These are phyloP conservation scores for Lophotis ruficrista DNA, from an alignment of 2,113 vertebrate species.

Conservation along the genomic window DNA sequence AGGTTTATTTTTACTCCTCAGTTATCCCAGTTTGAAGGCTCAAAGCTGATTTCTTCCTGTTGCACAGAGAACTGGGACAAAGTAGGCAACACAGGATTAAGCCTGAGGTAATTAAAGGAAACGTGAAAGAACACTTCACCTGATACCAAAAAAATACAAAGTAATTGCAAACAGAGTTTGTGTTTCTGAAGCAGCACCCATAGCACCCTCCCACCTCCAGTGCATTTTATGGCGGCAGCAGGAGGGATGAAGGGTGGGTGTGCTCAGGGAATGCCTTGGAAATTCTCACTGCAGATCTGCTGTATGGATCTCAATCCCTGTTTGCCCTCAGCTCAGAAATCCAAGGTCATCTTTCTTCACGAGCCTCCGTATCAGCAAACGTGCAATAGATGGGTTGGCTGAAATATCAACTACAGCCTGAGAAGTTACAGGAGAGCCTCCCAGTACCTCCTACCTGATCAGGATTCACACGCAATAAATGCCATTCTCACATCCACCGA, in stretches of 20 bases:
- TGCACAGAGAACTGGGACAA: neutral
- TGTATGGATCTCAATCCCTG: neutral
- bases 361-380: neutral
- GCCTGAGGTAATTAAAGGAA: neutral
- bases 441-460: neutral
- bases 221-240: neutral
- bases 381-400: neutral
- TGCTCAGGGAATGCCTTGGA: neutral
- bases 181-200: neutral
- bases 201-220: neutral
- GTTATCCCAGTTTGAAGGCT: neutral
- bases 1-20: neutral
- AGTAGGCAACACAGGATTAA: neutral
- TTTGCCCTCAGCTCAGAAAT: neutral
- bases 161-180: neutral
- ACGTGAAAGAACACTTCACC: neutral
- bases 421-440: neutral
- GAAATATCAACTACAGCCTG: neutral
- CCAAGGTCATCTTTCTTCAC: neutral
- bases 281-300: neutral
- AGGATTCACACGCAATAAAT: neutral
- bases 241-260: neutral
- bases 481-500: neutral
- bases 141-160: neutral
- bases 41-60: neutral